Base-by-base conservation (phyloP, 1,140 invertebrate species). In the Probaryconus sp. region DNA sequence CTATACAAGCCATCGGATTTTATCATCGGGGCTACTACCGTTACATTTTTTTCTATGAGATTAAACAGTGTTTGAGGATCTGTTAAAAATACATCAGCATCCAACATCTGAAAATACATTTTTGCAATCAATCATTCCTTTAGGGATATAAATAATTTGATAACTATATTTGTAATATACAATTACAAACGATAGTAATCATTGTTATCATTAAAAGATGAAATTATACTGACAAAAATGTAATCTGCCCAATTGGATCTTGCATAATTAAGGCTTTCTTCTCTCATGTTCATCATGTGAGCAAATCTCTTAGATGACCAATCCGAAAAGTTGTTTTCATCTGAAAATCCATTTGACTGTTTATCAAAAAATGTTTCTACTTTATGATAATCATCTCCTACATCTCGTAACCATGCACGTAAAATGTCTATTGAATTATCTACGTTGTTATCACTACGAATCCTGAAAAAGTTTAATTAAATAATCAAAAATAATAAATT, bases 1-100 rank as follows among this genome's bases (percentile, higher is more conserved):
- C 96, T 97, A 85, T 98, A 98, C 18, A 95, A 87, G 11, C 94
- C 92, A 79, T 96, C 93, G 0, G 96, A 95, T 61, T 92, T 90
- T 3, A 98, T 84, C 91, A 98, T 93, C 9, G 97, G 97, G 0
- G 96, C 93, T 2, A 93, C 90, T 14, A 96, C 83, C 2, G 89
- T 86, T 7, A 91, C 73, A 20, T 91, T 87, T 69, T 94, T 93
- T 7, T 82, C 84, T 4, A 97, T 91, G 0, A 99, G 84, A 28
- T 90, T 72, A 31, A 89, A 88, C 0, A 99, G 81, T 0, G 94
- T 92, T 11, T 92, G 82, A 5, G 89, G 85, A 70, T 97, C 92
- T 13, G 93, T 93, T 2, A 98, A 76, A 79, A 98, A 94, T 26
- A 93, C 92, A 90, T 99, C 97, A 17, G 93, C 92, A 88, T 98